phyloP scores from a whole-genome alignment of 2,113 vertebrate genomes.

The Hypanus sabinus region DNA sequence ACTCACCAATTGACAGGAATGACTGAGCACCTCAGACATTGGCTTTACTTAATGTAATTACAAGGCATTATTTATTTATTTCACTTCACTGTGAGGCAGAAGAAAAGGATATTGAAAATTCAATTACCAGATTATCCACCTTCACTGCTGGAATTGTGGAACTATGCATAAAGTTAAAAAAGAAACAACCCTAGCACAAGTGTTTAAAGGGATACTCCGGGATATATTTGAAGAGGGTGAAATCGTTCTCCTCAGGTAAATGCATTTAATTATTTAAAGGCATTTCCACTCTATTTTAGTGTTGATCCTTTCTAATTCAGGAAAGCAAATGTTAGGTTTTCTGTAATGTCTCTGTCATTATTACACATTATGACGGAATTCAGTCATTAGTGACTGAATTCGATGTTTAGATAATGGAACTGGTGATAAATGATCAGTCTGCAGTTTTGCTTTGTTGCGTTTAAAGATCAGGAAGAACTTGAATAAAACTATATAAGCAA shows the following conservation, averaged over 20 bases:
- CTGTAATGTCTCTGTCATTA: neutral
- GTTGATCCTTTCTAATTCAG: neutral
- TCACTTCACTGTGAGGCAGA: conserved; percentile 18
- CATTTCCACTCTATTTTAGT: neutral
- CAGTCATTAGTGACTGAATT: neutral
- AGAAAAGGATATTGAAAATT: neutral
- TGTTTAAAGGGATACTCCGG: conserved; percentile 14
- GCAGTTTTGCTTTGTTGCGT: neutral
- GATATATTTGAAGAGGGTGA: neutral
- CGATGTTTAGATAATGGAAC: neutral
- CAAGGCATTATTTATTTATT: conserved; percentile 38
- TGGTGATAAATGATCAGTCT: neutral
- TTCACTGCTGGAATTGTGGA: neutral
- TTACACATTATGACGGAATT: neutral
- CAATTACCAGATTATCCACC: conserved; percentile 9
- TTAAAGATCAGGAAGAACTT: neutral
- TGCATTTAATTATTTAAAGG: conserved; percentile 15
- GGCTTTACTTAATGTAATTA: conserved; percentile 37
- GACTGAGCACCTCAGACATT: conserved; percentile 34
- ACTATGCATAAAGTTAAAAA: neutral
- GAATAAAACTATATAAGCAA: too few relatives aligned
- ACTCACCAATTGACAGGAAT: conserved; percentile 31
- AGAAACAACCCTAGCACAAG: neutral
- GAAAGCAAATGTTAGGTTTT: conserved; percentile 8
- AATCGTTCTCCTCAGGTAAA: neutral